Conservation (phyloP, 2,113 vertebrate genomes). For the Xenopus tropicalis region DNA sequence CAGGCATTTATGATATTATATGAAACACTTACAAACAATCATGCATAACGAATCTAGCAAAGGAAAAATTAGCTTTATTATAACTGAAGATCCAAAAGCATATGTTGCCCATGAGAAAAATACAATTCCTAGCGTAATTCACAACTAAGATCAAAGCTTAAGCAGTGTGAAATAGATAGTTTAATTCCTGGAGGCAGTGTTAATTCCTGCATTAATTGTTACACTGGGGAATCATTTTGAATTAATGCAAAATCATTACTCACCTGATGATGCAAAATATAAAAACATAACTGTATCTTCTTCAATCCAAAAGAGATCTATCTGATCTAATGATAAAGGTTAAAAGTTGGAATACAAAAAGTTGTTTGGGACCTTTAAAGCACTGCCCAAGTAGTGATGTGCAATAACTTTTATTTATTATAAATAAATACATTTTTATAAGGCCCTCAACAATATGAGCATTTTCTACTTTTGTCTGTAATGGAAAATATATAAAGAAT, state of each 20-base stretch:
- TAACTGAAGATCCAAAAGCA: constrained; percentile 24
- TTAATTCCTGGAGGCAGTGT: constrained; percentile 26
- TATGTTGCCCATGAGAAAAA: constrained; percentile 29
- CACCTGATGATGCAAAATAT: too few relatives aligned
- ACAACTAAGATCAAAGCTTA: constrained; percentile 29
- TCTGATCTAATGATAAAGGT: too few relatives aligned
- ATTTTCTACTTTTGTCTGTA: too few relatives aligned
- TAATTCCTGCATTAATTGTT: constrained; percentile 17
- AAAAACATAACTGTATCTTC: too few relatives aligned
- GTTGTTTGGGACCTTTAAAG: too few relatives aligned
- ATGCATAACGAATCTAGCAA: constrained; percentile 26
- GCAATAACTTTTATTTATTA: too few relatives aligned
- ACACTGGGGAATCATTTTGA: constrained; percentile 12
- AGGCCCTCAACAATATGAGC: too few relatives aligned
- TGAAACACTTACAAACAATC: constrained; percentile 39
- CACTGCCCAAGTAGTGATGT: too few relatives aligned
- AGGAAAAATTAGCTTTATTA: constrained; percentile 18
- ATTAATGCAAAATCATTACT: neutral
- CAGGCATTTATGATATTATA: constrained; percentile 26
- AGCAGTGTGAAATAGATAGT: constrained; percentile 21
- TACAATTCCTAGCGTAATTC: constrained; percentile 23
- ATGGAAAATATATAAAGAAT: too few relatives aligned
- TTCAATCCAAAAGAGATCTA: too few relatives aligned
- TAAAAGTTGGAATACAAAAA: too few relatives aligned
- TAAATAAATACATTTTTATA: too few relatives aligned